A percentile compares a stretch with the other conserved stretches of the same genome.
Conservation (phyloP, 2,888 invertebrate genomes). For the Panorpa germanica region DNA sequence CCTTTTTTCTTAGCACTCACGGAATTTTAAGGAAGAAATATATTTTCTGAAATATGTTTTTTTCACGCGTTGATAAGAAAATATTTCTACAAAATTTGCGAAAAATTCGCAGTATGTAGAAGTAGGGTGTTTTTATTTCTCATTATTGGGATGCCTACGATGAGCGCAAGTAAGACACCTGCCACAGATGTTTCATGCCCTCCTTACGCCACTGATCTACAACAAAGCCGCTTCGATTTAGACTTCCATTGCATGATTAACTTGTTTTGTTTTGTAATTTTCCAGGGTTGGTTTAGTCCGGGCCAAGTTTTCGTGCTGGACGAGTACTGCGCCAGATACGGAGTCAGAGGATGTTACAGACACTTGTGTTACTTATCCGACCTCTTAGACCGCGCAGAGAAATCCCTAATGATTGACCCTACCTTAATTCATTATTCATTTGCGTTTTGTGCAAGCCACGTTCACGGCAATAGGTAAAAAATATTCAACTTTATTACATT, state of each 20-base stretch:
- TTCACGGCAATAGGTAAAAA: constrained; percentile 90
- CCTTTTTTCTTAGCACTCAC: too few relatives aligned
- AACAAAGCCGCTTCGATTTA: background rate
- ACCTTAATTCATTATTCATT: constrained; percentile 98
- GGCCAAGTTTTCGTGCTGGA: constrained; percentile 97
- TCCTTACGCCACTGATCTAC: background rate
- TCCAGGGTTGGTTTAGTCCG: constrained; percentile 97
- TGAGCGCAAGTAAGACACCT: too few relatives aligned
- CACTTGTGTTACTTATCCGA: constrained; percentile 94
- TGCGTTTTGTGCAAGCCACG: constrained; percentile 98
- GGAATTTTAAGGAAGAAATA: too few relatives aligned
- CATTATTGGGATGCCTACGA: too few relatives aligned
- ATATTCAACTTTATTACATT: constrained; percentile 4
- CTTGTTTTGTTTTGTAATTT: constrained; percentile 13
- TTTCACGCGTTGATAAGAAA: too few relatives aligned
- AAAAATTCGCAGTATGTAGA: too few relatives aligned
- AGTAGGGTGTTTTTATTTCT: too few relatives aligned
- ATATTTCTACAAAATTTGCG: too few relatives aligned
- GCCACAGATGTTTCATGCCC: too few relatives aligned
- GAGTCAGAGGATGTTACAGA: constrained; percentile 90
- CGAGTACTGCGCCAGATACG: constrained; percentile 94
- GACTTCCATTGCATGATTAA: background rate
- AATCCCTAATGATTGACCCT: constrained; percentile 90
- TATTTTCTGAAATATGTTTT: too few relatives aligned
- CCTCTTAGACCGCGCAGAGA: constrained; percentile 85